phyloP scores from a whole-genome alignment of 37 sponge, comb jelly and placozoan species.

The Agelas oroides region DNA sequence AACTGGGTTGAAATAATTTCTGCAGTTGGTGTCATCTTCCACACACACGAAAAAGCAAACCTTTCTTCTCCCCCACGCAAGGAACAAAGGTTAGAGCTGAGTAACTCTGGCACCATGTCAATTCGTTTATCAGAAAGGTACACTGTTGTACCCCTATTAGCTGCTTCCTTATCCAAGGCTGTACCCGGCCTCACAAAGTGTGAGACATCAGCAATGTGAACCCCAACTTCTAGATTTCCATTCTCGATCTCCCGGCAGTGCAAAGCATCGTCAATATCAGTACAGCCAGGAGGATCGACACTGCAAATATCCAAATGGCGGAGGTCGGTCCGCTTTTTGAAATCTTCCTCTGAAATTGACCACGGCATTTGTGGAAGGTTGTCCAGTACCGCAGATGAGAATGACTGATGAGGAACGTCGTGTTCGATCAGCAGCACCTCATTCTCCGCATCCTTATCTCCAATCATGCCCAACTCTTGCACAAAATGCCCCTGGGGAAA shows the following conservation, averaged over 20 bases:
- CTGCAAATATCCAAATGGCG: conserved; percentile 88
- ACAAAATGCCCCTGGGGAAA: conserved; percentile 96
- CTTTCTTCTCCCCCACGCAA: conserved; percentile 89
- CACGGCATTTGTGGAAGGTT: conserved; percentile 93
- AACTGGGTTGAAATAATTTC: conserved; percentile 77
- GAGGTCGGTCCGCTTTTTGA: conserved; percentile 69
- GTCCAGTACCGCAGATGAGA: conserved; percentile 81
- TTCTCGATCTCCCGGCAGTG: conserved; percentile 82
- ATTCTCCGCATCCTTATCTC: conserved; percentile 95
- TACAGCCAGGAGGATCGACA: conserved; percentile 98
- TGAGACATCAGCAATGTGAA: conserved; percentile 98
- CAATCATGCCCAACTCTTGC: conserved; percentile 82
- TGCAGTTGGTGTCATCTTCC: conserved; percentile 89
- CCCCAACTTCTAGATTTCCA: conserved; percentile 95
- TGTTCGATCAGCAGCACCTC: conserved; percentile 96
- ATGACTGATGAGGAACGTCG: conserved; percentile 93
- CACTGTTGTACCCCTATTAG: conserved; percentile 93
- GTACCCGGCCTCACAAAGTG: conserved; percentile 95
- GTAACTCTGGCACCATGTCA: conserved; percentile 98
- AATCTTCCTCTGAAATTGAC: conserved; percentile 86
- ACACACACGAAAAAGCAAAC: conserved; percentile 91
- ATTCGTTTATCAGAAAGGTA: conserved; percentile 95
- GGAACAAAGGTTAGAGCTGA: conserved; percentile 97
- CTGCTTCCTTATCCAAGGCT: conserved; percentile 93
- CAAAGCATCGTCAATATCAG: conserved; percentile 99